Evolutionary conservation across 2,797 vertebrate species (phyloP).

Genomic region (Hypotaenidia okinawae): DNA sequence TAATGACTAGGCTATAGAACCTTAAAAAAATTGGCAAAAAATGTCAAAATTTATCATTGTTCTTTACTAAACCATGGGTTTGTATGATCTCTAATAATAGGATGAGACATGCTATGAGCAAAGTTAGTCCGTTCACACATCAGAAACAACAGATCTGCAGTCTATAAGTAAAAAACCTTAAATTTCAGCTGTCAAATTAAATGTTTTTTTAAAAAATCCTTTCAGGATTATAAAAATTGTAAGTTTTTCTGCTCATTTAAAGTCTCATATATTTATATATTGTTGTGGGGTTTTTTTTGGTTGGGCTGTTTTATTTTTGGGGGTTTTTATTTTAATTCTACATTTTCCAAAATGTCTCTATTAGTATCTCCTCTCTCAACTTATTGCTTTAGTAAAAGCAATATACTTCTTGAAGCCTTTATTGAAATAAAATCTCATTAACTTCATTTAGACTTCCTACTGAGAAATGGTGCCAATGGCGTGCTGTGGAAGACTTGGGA

Average conservation of each 20-base stretch:
- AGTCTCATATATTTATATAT: background rate
- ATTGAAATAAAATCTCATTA: background rate
- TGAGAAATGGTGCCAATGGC: fast-evolving
- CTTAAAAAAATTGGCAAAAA: conserved; percentile 24
- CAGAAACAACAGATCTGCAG: background rate
- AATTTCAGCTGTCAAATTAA: background rate
- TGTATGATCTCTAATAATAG: background rate
- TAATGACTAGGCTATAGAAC: background rate
- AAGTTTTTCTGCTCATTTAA: background rate
- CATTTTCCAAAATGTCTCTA: background rate
- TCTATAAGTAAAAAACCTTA: background rate
- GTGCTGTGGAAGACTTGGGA: background rate
- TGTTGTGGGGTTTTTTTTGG: background rate
- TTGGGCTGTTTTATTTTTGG: no score
- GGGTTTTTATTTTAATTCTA: background rate
- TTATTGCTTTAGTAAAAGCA: background rate
- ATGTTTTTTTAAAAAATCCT: background rate
- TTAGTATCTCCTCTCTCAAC: background rate
- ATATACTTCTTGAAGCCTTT: background rate
- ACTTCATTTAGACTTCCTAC: background rate
- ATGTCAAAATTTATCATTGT: background rate
- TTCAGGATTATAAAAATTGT: background rate
- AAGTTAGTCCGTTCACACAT: background rate
- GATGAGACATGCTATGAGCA: background rate
- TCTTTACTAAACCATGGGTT: background rate